These are phyloP conservation scores for Neodon shergylaensis DNA, from an alignment of 2,113 vertebrate species.

Conservation along the genomic window DNA sequence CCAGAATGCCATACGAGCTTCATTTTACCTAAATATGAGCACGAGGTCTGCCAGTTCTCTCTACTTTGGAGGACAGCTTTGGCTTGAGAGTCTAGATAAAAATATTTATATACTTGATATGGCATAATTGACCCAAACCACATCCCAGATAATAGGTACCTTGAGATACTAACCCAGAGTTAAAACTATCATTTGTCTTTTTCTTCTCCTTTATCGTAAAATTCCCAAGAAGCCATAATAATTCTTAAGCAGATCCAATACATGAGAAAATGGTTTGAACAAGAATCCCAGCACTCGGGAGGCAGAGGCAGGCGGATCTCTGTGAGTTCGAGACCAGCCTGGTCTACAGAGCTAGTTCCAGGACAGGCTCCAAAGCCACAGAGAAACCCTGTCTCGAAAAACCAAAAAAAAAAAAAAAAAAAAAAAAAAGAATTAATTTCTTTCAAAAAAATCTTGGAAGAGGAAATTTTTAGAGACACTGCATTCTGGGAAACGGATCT, in stretches of 20 bases:
- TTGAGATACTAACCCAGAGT: not conserved
- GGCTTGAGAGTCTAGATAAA: not conserved
- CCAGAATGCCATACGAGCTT: not conserved
- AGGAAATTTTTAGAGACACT: not conserved
- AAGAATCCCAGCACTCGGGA: too few relatives aligned
- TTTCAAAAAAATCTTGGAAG: not conserved
- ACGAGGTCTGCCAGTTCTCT: not conserved
- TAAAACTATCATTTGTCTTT: not conserved
- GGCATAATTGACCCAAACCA: not conserved
- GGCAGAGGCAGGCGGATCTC: too few relatives aligned
- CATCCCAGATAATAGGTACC: not conserved
- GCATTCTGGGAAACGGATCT: not conserved
- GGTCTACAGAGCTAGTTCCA: too few relatives aligned
- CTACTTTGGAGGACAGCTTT: not conserved
- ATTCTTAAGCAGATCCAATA: slow-evolving; percentile 29
- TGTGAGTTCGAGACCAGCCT: too few relatives aligned
- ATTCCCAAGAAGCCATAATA: not conserved
- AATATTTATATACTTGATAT: slow-evolving; percentile 6
- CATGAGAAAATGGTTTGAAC: slow-evolving; percentile 10
- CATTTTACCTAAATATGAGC: not conserved
- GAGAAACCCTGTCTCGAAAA: too few relatives aligned
- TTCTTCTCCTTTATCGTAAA: not conserved
- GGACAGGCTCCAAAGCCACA: too few relatives aligned
- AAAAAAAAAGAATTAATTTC: slow-evolving; percentile 11
- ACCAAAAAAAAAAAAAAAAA: too few relatives aligned